Conservation (phyloP, 2,797 vertebrate species). For the Gymnocypris eckloni region DNA sequence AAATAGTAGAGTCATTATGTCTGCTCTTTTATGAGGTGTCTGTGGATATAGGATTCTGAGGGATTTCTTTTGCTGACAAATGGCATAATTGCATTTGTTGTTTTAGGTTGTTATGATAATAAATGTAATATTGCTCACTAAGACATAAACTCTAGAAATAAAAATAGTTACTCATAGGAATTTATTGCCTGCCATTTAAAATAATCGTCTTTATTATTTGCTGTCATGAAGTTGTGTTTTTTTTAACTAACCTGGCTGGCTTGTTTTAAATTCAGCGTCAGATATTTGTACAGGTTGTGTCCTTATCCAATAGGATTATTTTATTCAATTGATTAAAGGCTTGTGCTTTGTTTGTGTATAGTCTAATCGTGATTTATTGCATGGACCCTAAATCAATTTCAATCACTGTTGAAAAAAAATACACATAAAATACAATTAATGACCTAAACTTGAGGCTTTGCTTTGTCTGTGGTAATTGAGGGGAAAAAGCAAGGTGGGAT, state of each 20-base stretch:
- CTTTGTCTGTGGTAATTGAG: constrained; percentile 56
- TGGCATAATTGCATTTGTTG: constrained; percentile 12
- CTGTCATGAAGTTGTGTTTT: background rate
- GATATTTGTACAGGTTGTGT: background rate
- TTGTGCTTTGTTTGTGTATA: constrained; percentile 60
- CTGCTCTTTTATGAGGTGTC: constrained; percentile 88
- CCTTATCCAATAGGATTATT: constrained; percentile 50
- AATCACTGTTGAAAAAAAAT: constrained; percentile 56
- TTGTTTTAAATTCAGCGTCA: background rate
- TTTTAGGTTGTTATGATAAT: constrained; percentile 5
- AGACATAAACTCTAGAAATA: background rate
- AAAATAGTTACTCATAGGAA: constrained; percentile 2
- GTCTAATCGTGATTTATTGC: constrained; percentile 62
- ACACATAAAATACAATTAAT: constrained; percentile 62
- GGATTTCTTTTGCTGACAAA: constrained; percentile 37
- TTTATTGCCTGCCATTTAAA: constrained; percentile 2
- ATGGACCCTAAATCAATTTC: constrained; percentile 59
- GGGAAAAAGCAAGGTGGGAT: constrained; percentile 38
- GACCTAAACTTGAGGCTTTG: constrained; percentile 47
- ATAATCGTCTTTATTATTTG: background rate
- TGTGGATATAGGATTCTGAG: constrained; percentile 77
- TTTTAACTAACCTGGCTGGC: background rate
- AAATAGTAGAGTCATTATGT: constrained; percentile 95
- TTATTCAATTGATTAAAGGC: constrained; percentile 59
- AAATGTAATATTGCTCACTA: background rate